Evolutionary conservation across 2,888 invertebrate species (phyloP).

Genomic region (Hirudinaria manillensis): DNA sequence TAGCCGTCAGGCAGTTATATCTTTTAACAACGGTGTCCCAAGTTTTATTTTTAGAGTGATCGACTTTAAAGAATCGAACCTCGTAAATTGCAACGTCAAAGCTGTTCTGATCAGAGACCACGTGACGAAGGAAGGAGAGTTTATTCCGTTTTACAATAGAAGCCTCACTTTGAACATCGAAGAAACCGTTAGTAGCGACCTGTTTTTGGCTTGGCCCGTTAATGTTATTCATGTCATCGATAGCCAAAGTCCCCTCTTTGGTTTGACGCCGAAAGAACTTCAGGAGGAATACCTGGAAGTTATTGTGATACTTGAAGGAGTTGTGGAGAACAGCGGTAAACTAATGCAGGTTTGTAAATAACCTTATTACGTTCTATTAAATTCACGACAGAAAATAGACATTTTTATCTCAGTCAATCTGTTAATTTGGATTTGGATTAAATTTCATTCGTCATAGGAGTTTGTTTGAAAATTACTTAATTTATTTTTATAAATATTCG

Average conservation of each 20-base stretch:
- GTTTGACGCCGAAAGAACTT: slow-evolving; percentile 6
- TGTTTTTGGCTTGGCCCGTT: slow-evolving; percentile 11
- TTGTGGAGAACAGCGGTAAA: slow-evolving; percentile 19
- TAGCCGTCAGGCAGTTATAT: slow-evolving; percentile 13
- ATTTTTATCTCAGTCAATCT: too few relatives aligned
- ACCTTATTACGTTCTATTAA: too few relatives aligned
- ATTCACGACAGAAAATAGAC: too few relatives aligned
- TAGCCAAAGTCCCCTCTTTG: slow-evolving; percentile 21
- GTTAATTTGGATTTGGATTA: too few relatives aligned
- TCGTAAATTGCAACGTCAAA: slow-evolving; percentile 7
- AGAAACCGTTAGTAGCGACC: neutral
- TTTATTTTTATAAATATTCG: too few relatives aligned
- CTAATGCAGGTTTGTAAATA: slow-evolving; percentile 5
- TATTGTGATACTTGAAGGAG: slow-evolving; percentile 19
- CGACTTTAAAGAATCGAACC: slow-evolving; percentile 16
- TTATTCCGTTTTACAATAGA: slow-evolving; percentile 14
- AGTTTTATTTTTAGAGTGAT: slow-evolving; percentile 11
- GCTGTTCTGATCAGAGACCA: slow-evolving; percentile 11
- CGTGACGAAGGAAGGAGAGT: slow-evolving; percentile 18
- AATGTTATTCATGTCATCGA: slow-evolving; percentile 17
- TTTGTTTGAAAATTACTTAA: too few relatives aligned
- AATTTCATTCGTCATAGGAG: too few relatives aligned
- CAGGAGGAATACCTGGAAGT: slow-evolving; percentile 19
- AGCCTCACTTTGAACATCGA: slow-evolving; percentile 5
- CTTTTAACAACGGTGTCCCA: neutral